phyloP scores from a whole-genome alignment of 2,113 vertebrate species.

The Protobothrops mucrosquamatus region DNA sequence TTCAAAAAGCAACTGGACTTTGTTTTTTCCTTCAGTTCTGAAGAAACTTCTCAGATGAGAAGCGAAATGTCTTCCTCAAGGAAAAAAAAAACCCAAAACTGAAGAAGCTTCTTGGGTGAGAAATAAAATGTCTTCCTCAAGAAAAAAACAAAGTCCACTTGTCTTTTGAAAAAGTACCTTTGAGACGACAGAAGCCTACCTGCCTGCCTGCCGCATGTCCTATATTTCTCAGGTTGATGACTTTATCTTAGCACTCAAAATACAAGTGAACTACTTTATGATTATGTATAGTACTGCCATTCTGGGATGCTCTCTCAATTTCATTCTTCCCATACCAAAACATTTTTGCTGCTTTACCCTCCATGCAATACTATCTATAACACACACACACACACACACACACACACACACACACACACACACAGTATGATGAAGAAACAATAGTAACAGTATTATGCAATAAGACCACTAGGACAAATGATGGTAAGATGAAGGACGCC shows the following conservation, averaged over 20 bases:
- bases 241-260: not conserved
- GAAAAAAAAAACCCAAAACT: not conserved
- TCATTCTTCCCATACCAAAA: not conserved
- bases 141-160: not conserved
- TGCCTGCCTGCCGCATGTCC: not conserved
- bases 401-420: no score
- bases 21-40: not conserved
- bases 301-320: not conserved
- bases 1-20: not conserved
- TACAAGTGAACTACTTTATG: not conserved
- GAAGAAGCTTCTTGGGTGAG: no score
- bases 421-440: not conserved
- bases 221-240: not conserved
- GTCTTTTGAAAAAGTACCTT: not conserved
- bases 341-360: not conserved
- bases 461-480: not conserved
- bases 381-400: no score
- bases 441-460: not conserved
- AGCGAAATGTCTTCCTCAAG: not conserved
- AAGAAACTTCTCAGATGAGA: not conserved
- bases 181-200: not conserved
- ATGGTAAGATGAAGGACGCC: not conserved
- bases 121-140: no score
- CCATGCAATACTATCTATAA: not conserved
- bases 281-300: not conserved